phyloP scores from a whole-genome alignment of 1,140 invertebrate genomes.

The Harpegnathos saltator region DNA sequence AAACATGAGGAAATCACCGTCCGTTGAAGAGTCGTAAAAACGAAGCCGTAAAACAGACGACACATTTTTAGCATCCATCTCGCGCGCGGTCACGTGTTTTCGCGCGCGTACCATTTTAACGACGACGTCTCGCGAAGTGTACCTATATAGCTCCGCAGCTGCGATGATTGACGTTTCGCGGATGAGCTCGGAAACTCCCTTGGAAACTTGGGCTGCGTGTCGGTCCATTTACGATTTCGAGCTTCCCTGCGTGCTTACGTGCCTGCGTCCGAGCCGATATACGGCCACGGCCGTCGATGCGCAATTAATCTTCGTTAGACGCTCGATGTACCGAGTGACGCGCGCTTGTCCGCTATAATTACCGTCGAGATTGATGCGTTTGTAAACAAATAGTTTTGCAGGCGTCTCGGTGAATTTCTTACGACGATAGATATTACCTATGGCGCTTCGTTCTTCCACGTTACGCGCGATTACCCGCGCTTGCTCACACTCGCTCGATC shows the following conservation, averaged over 20 bases:
- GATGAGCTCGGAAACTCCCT: not conserved
- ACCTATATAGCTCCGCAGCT: too few relatives aligned
- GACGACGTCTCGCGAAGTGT: not conserved
- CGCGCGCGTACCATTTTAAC: constrained; percentile 21
- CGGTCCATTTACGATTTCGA: not conserved
- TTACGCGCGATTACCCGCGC: not conserved
- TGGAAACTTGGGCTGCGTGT: not conserved
- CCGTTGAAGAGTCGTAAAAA: constrained; percentile 55
- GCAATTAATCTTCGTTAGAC: constrained; percentile 42
- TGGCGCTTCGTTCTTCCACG: too few relatives aligned
- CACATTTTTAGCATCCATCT: constrained; percentile 30
- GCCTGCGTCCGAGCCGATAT: not conserved
- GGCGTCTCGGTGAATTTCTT: not conserved
- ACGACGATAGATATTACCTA: not conserved
- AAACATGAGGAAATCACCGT: constrained; percentile 18
- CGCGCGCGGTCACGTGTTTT: not conserved
- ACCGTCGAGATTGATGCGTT: constrained; percentile 28
- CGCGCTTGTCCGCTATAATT: constrained; percentile 24
- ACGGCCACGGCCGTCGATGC: not conserved
- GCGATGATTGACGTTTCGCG: not conserved
- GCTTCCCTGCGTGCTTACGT: too few relatives aligned
- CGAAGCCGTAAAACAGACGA: constrained; percentile 46
- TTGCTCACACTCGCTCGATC: too few relatives aligned
- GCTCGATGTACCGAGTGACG: constrained; percentile 20
- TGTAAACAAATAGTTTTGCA: constrained; percentile 13